Evolutionary conservation across 2,888 invertebrate genomes (phyloP), one percentile per base, ranked within the genome.

Genomic region (Argyra leucocephala): DNA sequence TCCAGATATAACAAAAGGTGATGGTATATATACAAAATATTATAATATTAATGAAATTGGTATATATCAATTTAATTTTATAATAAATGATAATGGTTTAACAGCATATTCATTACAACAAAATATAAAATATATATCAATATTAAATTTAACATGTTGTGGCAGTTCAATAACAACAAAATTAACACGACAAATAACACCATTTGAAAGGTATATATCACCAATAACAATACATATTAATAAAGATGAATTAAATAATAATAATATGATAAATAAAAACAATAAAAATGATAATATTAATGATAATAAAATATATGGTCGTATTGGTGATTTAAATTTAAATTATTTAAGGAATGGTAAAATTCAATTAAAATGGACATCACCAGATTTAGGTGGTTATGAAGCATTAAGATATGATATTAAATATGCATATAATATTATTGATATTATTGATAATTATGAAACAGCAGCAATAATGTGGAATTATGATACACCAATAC

Each of bases 11-110:
- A 83, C 83, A 23, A 82, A 81, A 73, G 83, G 84, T 1, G 88
- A 88, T 75, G 87, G 88, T 1, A 81, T 87, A 15, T 88, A 88
- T 72, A 83, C 86, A 1, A 80, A 85, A 61, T 86, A 85, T 73
- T 83, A 85, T 69, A 82, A 79, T 67, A 81, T 83, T n/a, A 75
- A 76, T 23, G 77, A 78, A 62, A 76, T 80, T 1, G 83, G 83
- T 21, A 72, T 78, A 48, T 83, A 83, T 71, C 82, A 79, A 5
- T 82, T 84, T 69, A 81, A 83, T 71, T 79, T 82, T 12, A 75
- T 75, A 1, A 81, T 82, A 0, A 80, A 78, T 58, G 83, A 84
- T 73, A 83, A 83, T 72, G 82, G 83, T 37, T 83, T 82, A 70
- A 83, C 82, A 9, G 83, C 83, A 2, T 83, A 83, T 70, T 78